Base-by-base conservation (phyloP, 2,888 invertebrate genomes). In the Carcina quercana region DNA sequence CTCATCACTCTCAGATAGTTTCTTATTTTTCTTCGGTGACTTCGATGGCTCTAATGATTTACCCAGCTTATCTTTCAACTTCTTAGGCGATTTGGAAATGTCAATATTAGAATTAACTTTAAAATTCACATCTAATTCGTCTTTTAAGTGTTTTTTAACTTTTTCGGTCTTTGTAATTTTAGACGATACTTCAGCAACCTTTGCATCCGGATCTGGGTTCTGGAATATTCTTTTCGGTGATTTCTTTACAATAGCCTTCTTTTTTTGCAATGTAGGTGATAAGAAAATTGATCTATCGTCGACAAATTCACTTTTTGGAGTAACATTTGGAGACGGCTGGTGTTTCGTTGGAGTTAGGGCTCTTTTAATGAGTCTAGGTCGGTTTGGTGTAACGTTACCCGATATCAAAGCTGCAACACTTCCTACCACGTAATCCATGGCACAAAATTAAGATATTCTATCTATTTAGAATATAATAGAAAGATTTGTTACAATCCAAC, bases 341-440 rank as follows among this genome's bases (percentile, higher is more conserved):
- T 79, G 79, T 69, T 83, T 82, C 19, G 64, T 73, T 1, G 84
- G 84, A 27, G 84, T 84, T 35, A 74, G 34, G 0, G 83, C 78
- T 45, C 63, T 69, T 42, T 67, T 69, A 1, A 63, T 30, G 6
- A 83, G 57, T 57, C 76, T 86, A 1, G 82, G 80, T 13, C 87
- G 75, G 43, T 83, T 86, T 5, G 86, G 84, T 2, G 87, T 86
- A 20, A 83, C 83, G 38, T 82, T 78, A 27, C 87, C 87, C 11
- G 87, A 79, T 54, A 88, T 78, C 45, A 88, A 59, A 40, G 86
- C 87, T 36, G 87, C 86, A 35, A 88, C 71, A 56, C 87, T 85
- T 34, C 88, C 88, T 21, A 87, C 64, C 15, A 85, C 73, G 59
- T 85, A 86, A 64, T 85, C 84, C 85, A 85, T 85, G 21, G 41